Base-by-base conservation (phyloP, 2,888 invertebrate species). In the Anthoptus insignis region DNA sequence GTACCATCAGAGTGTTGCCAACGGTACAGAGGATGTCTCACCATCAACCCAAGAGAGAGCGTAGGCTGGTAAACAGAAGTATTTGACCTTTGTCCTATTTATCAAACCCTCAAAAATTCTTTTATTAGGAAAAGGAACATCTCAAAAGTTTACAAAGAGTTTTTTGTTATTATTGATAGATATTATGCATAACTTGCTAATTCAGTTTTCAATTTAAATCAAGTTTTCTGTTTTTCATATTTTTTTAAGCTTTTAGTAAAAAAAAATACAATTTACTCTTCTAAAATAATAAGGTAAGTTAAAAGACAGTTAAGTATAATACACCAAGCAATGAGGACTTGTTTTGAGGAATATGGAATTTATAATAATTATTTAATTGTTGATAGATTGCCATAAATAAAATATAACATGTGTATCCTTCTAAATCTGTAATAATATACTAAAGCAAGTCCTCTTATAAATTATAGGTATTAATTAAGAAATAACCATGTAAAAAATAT, bases 1-100 rank as follows among this genome's bases (percentile, higher is more conserved):
- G n/a, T 97, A 96, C 79, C 95, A 94, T 80, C 93, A 94, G 72
- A 93, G 93, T 86, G 93, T 93, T 47, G 75, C 93, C 32, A 93
- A 93, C 74, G 93, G 93, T n/a, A 74, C 85, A 9, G 93, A 93
- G 64, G 93, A 93, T 81, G 84, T 91, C n/a, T 85, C 93, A 22
- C 84, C 93, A 63, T 84, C 90, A 24, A 91, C 87, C 69, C 92
- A 92, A 73, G 93, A 93, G 73, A 81, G 91, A 81, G 91, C 93
- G 22, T 92, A 90, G 74, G 73, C 56, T 60, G 59, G 22, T 21
- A 49, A 3, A 67, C n/a, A 63, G 19, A 42, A 63, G 45, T 59
- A 66, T 57, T 50, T 69, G 59, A 67, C 58, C 64, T 65, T 49
- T 66, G 64, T 75, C 70, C 71, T 69, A 63, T 65, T 72, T 79